phyloP scores from a whole-genome alignment of 2,797 vertebrate species.

The Pipistrellus kuhlii region DNA sequence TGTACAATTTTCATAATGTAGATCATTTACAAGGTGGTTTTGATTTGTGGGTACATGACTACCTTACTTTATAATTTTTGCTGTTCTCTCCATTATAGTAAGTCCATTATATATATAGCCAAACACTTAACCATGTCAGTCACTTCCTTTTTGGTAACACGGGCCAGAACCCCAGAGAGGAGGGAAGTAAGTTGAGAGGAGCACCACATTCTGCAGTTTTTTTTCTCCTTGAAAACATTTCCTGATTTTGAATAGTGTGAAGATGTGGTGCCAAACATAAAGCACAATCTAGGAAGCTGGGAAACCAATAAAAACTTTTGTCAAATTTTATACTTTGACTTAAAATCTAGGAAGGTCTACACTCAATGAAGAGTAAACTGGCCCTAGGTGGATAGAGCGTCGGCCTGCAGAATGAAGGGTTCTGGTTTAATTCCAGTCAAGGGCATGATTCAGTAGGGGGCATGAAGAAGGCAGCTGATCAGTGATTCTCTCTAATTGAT shows the following conservation, averaged over 20 bases:
- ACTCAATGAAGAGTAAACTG: not conserved
- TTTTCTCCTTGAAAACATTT: not conserved
- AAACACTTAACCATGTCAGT: not conserved
- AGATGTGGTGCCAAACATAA: not conserved
- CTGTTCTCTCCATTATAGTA: not conserved
- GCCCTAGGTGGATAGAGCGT: not conserved
- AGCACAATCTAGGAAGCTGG: not conserved
- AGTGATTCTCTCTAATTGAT: no score
- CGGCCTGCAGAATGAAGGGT: no score
- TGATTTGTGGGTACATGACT: not conserved
- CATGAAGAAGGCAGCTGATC: no score
- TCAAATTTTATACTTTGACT: not conserved
- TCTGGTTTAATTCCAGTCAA: no score
- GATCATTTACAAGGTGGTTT: not conserved
- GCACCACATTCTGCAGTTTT: not conserved
- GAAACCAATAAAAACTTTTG: not conserved
- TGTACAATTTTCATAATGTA: not conserved
- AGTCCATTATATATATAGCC: not conserved
- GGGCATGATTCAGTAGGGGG: no score
- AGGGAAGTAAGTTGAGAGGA: not conserved
- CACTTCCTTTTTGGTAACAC: not conserved
- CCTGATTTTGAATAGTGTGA: not conserved
- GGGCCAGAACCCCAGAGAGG: not conserved
- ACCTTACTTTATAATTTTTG: not conserved
- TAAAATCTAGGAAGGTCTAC: not conserved